Base-by-base conservation (phyloP, 2,888 invertebrate genomes). In the Muschampia plurimacula region DNA sequence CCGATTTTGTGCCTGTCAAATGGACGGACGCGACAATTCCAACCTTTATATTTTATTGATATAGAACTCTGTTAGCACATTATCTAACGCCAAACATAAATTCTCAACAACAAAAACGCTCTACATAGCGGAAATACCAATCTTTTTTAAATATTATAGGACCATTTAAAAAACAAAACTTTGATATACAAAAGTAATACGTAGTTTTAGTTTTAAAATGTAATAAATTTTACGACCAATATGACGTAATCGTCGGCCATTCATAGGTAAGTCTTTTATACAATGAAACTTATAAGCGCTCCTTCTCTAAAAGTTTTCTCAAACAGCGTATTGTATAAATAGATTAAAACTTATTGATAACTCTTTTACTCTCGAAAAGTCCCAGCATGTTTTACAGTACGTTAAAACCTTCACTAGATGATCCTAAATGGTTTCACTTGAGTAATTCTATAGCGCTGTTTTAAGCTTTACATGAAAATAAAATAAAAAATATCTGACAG, bases 261-360 rank as follows among this genome's bases (percentile, higher is more conserved):
- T 59, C 62, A 60, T 36, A 69, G 12, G 8, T 64, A 22, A 22
- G 22, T 22, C 22, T 2, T 55, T 59, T 41, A 32, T 39, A 32
- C n/a, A 15, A 13, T 12, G 4, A 59, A 70, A 62, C 39, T 65
- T 49, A 36, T n/a, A 67, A 67, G n/a, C 59, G 22, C 36, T 41
- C 22, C 39, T 10, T 13, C 41, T 22, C 13, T 44, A 32, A 70
- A 70, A 70, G 46, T 59, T 57, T 36, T 9, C 28, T 7, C 64
- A 65, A 64, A 65, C 7, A 65, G 57, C 32, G 32, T n/a, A 69
- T 36, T 65, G 13, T 74, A 73, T 70, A 72, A 75, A 73, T 74
- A 75, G 76, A 89, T 87, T 87, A 86, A 84, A 90, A 89, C 87
- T 88, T 91, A 93, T 92, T 91, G 92, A 90, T 92, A 91, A 90